phyloP scores from a whole-genome alignment of 2,888 invertebrate genomes.

The Xestia c-nigrum region DNA sequence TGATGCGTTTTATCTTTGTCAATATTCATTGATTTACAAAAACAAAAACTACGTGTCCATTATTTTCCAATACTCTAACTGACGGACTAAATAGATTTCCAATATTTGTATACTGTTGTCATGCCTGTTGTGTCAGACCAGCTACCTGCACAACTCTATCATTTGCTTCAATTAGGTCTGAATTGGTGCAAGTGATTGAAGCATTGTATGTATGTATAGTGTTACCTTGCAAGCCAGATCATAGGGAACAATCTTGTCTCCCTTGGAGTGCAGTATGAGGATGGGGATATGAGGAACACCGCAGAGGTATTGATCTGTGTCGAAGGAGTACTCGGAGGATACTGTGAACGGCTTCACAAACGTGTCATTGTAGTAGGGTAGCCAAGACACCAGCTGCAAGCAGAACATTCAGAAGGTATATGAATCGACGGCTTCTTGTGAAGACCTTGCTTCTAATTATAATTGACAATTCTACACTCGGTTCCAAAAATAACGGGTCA shows the following conservation, averaged over 20 bases:
- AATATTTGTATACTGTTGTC: too few relatives aligned
- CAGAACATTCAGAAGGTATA: not conserved
- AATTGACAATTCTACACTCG: too few relatives aligned
- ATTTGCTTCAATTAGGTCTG: too few relatives aligned
- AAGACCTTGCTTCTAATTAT: too few relatives aligned
- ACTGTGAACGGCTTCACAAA: conserved; percentile 94
- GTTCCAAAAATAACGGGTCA: too few relatives aligned
- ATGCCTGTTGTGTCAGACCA: too few relatives aligned
- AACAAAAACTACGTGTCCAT: too few relatives aligned
- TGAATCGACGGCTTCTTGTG: not conserved
- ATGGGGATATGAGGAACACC: conserved; percentile 93
- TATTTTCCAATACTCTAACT: too few relatives aligned
- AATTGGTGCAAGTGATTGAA: not conserved
- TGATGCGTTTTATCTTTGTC: too few relatives aligned
- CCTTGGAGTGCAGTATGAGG: conserved; percentile 97
- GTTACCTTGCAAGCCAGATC: conserved; percentile 93
- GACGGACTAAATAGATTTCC: too few relatives aligned
- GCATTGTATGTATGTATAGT: not conserved
- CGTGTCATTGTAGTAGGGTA: conserved; percentile 96
- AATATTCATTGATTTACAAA: too few relatives aligned
- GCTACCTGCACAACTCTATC: too few relatives aligned
- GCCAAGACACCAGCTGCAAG: conserved; percentile 93
- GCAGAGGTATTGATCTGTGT: conserved; percentile 94
- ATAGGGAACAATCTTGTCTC: conserved; percentile 96
- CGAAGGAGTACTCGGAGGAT: conserved; percentile 93